Conservation (phyloP, 2,888 invertebrate genomes). For the Achlya flavicornis region DNA sequence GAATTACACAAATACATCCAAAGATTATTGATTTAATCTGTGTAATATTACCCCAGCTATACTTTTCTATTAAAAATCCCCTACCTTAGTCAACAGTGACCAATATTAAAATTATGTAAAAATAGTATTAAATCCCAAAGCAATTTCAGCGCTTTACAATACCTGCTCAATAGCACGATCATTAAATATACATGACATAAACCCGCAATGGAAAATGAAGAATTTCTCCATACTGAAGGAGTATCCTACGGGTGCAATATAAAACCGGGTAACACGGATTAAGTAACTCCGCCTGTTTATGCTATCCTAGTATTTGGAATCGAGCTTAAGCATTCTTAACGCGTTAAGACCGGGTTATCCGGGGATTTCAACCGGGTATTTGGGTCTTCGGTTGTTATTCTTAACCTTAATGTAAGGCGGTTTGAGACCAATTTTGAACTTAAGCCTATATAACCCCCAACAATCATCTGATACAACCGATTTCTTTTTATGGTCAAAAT, state of each 20-base stretch:
- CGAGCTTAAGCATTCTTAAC: slow-evolving; percentile 77
- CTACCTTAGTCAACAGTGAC: too few relatives aligned
- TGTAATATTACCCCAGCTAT: too few relatives aligned
- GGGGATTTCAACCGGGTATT: slow-evolving; percentile 26
- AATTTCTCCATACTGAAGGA: not conserved
- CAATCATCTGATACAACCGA: not conserved
- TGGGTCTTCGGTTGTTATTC: not conserved
- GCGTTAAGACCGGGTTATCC: slow-evolving; percentile 68
- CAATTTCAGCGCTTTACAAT: too few relatives aligned
- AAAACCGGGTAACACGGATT: slow-evolving; percentile 47
- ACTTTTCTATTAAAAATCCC: too few relatives aligned
- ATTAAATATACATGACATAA: not conserved
- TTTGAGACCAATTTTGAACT: slow-evolving; percentile 19
- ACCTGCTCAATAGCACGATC: not conserved
- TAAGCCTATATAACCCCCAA: not conserved
- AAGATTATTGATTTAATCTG: too few relatives aligned
- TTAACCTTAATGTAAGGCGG: not conserved
- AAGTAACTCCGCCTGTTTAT: slow-evolving; percentile 51
- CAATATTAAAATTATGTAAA: too few relatives aligned
- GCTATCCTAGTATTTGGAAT: slow-evolving; percentile 68
- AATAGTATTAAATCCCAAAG: too few relatives aligned
- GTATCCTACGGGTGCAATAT: not conserved
- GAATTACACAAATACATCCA: too few relatives aligned
- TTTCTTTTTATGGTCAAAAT: too few relatives aligned
- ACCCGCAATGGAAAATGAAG: not conserved